These are phyloP conservation scores for Heliconius nattereri DNA, from an alignment of 1,140 invertebrate species.

Conservation along the genomic window DNA sequence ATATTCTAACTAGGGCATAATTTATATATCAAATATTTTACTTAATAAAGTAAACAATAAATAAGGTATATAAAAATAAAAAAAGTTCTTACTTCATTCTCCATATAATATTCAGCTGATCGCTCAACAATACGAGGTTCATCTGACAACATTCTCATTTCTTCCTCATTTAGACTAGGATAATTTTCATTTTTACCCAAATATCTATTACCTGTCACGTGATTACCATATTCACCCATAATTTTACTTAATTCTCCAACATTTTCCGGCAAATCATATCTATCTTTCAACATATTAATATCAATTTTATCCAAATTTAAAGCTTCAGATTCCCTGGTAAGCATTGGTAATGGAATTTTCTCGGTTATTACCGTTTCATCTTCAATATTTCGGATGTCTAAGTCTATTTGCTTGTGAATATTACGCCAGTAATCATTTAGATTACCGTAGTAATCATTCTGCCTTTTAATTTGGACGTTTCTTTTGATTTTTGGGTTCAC, in stretches of 20 bases:
- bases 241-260: slow-evolving; percentile 49
- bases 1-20: too few species aligned
- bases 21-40: too few species aligned
- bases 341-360: not conserved
- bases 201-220: not conserved
- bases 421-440: slow-evolving; percentile 55
- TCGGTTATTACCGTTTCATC: not conserved
- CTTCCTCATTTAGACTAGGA: slow-evolving; percentile 51
- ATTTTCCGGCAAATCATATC: slow-evolving; percentile 31
- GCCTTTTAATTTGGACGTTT: slow-evolving; percentile 24
- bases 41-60: too few species aligned
- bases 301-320: slow-evolving; percentile 29
- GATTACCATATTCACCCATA: slow-evolving; percentile 31
- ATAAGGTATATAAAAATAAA: too few species aligned
- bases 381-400: not conserved
- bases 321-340: not conserved
- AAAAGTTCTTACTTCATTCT: slow-evolving; percentile 49
- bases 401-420: slow-evolving; percentile 19
- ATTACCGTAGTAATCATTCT: slow-evolving; percentile 45
- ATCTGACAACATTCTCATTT: slow-evolving; percentile 65
- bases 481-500: slow-evolving; percentile 42
- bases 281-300: slow-evolving; percentile 48
- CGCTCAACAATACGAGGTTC: slow-evolving; percentile 49
- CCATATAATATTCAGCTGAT: slow-evolving; percentile 47
- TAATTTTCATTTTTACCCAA: slow-evolving; percentile 42